Conservation (phyloP, 2,113 vertebrate species). For the Boleophthalmus pectinirostris region DNA sequence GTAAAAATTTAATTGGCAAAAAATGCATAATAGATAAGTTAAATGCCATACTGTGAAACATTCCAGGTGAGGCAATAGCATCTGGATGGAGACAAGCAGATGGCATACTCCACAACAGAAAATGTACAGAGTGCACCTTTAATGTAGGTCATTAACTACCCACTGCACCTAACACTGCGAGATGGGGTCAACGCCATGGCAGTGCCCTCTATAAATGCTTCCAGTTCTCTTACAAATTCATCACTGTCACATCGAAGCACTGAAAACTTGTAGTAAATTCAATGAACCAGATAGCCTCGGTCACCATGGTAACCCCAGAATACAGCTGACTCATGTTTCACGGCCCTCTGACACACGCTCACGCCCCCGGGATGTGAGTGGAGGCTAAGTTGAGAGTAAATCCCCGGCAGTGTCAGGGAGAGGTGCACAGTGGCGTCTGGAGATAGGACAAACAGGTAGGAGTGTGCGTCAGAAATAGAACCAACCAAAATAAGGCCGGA, state of each 20-base stretch:
- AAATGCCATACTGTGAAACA: too few species aligned
- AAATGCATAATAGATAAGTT: too few species aligned
- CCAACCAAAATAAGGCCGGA: constrained; percentile 33
- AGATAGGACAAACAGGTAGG: constrained; percentile 49
- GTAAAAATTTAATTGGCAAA: too few species aligned
- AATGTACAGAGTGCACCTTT: neutral
- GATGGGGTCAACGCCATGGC: neutral
- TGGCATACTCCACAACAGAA: neutral
- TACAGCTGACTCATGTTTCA: constrained; percentile 39
- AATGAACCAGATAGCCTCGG: constrained; percentile 10
- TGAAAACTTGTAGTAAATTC: constrained; percentile 7
- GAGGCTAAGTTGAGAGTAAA: constrained; percentile 60
- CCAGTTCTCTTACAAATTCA: constrained; percentile 12
- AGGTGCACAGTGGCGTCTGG: constrained; percentile 44
- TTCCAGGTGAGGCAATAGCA: too few species aligned
- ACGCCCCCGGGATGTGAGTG: constrained; percentile 24
- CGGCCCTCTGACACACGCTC: constrained; percentile 15
- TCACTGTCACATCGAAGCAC: neutral
- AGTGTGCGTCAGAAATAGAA: constrained; percentile 24
- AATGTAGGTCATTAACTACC: neutral
- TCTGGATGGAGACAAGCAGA: too few species aligned
- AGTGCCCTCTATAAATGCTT: neutral
- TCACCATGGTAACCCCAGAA: constrained; percentile 46
- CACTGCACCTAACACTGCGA: neutral
- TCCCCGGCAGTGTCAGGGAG: constrained; percentile 56